Evolutionary conservation across 2,888 invertebrate species (phyloP), one percentile per base, ranked within the genome.

Genomic region (Halictus quadricinctus): DNA sequence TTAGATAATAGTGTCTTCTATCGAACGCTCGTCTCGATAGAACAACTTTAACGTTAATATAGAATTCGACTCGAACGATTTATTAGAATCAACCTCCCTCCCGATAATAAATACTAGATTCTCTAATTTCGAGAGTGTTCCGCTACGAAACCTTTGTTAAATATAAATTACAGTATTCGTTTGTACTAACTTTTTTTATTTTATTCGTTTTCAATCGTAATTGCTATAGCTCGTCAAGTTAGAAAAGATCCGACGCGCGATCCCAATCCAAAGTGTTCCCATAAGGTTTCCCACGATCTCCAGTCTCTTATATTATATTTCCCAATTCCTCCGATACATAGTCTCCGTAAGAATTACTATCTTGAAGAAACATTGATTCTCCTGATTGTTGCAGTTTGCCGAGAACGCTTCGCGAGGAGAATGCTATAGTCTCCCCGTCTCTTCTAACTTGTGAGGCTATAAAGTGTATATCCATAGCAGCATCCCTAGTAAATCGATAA

Each of bases 401-500:
- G 66, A 36, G 36, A 18, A 41, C 36, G 18, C 66, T 66, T 21
- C 66, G 66, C 36, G 36, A 36, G 66, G 18, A 66, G 66, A 41
- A 10, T 41, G 21, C 66, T 66, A 36, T 18, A 66, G 18, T 18
- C 58, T n/a, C n/a, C 36, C 2, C 41, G 13, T 70, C 70, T 43
- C 70, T 70, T 70, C 70, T 70, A 70, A 70, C 70, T 70, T 70
- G 70, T n/a, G 70, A 43, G 70, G 5, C 70, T 43, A 43, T 12
- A 69, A 81, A 81, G 50, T 77, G 60, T 48, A 72, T 43, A 72
- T 79, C 58, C 73, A 83, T 76, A 76, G 83, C 83, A 85, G 85
- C 85, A 85, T 85, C 80, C 85, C 85, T 80, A 85, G 85, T 64
- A 72, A 77, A 78, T 74, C 77, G 50, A 58, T 79, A 76, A 77